Conservation (phyloP, 2,797 vertebrate genomes). For the Spheniscus humboldti region DNA sequence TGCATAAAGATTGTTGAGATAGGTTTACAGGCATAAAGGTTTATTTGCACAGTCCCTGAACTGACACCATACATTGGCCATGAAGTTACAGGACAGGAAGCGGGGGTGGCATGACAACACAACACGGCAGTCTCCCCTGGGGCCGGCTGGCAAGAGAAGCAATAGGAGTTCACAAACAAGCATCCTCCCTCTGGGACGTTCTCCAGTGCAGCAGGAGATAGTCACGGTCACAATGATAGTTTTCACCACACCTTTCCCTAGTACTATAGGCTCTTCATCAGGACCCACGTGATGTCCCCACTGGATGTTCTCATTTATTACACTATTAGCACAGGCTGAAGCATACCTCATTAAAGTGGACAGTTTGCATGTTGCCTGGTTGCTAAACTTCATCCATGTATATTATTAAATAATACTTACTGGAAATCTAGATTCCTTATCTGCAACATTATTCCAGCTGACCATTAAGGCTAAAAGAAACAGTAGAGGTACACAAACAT, state of each 20-base stretch:
- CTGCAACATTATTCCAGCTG: not conserved
- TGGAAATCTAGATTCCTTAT: not conserved
- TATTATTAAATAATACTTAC: not conserved
- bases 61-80: not conserved
- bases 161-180: not conserved
- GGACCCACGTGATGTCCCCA: not conserved
- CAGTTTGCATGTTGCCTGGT: not conserved
- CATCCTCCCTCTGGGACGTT: not conserved
- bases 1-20: not conserved
- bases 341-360: not conserved
- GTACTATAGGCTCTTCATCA: not conserved
- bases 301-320: not conserved
- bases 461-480: not conserved
- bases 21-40: not conserved
- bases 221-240: not conserved
- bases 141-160: not conserved
- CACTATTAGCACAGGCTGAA: not conserved
- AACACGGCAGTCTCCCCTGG: not conserved
- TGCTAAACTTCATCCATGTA: not conserved
- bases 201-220: not conserved
- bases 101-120: not conserved
- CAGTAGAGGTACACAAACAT: not conserved
- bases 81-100: not conserved
- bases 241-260: not conserved
- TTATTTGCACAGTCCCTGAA: not conserved